Evolutionary conservation across 2,797 vertebrate species (phyloP), one percentile per base, ranked within the genome.

Genomic region (Echiichthys vipera): DNA sequence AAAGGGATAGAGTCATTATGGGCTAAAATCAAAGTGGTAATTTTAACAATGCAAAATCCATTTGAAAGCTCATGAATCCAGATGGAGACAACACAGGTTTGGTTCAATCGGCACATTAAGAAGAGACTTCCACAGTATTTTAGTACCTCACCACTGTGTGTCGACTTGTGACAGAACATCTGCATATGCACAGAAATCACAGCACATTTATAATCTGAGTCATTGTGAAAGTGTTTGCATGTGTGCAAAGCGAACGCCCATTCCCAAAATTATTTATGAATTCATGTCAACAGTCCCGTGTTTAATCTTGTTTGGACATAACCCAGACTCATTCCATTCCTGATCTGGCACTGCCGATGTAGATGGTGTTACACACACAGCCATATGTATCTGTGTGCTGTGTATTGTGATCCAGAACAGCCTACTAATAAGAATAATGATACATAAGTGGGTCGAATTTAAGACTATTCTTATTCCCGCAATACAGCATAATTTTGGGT

Each of bases 241-340:
- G 81, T 65, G 74, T 40, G 32, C 56, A 34, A 63, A 39, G 55
- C 72, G 15, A 32, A 74, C 71, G 24, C 80, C 69, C 62, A 25
- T 65, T 78, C 29, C 62, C 71, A 43, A 84, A 82, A 84, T 80
- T 75, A 81, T 83, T 85, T 81, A 79, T 75, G 77, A 72, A 75
- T 78, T 66, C 36, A 67, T 79, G 84, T 88, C 85, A 85, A 89
- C 85, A 78, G 76, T 74, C 68, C 64, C 49, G 22, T 61, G 56
- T 88, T 87, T 88, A 85, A 89, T 90, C 80, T 84, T 74, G 78
- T 87, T 85, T 88, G 84, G 80, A 90, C 78, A 78, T 47, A 83
- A 81, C 75, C 81, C 85, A 90, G 84, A 53, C 85, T 77, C 83
- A 81, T 78, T 84, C 80, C 72, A 69, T 12, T 69, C 70, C 42